Conservation (phyloP, 2,113 vertebrate species). For the Aspiorhynchus laticeps region DNA sequence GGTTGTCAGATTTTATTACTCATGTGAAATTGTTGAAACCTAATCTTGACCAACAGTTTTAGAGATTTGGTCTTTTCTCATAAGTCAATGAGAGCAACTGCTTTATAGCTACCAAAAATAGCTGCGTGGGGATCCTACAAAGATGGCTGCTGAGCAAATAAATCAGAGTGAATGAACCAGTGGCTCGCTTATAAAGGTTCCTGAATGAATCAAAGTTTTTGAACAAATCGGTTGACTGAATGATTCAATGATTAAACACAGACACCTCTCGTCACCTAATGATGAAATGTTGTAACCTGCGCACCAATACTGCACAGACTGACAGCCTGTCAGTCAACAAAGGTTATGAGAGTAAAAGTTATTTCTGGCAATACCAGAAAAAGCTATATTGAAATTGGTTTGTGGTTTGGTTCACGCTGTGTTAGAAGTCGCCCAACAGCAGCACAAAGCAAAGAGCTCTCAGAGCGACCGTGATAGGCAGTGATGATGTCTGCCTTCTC, state of each 20-base stretch:
- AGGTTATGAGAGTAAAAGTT: background rate
- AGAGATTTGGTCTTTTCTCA: background rate
- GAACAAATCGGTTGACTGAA: background rate
- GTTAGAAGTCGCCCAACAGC: constrained; percentile 10
- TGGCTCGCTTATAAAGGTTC: background rate
- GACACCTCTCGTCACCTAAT: background rate
- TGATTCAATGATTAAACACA: background rate
- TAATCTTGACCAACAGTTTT: too few relatives aligned
- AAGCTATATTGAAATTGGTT: background rate
- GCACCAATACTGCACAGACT: background rate
- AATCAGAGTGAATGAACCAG: background rate
- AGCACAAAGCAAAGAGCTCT: constrained; percentile 8
- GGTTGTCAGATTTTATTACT: too few relatives aligned
- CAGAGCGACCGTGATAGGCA: constrained; percentile 18
- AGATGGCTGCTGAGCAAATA: background rate
- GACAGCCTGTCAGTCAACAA: background rate
- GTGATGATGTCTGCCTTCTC: constrained; percentile 36
- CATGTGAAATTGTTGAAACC: too few relatives aligned
- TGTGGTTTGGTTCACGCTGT: background rate
- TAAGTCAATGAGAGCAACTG: background rate
- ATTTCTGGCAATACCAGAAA: background rate
- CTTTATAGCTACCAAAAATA: background rate
- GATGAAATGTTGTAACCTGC: background rate
- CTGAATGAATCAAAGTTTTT: background rate
- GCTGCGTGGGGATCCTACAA: background rate